A percentile compares a stretch with the other conserved stretches of the same genome.
phyloP scores from a whole-genome alignment of 2,113 vertebrate species.

The Verasper variegatus region DNA sequence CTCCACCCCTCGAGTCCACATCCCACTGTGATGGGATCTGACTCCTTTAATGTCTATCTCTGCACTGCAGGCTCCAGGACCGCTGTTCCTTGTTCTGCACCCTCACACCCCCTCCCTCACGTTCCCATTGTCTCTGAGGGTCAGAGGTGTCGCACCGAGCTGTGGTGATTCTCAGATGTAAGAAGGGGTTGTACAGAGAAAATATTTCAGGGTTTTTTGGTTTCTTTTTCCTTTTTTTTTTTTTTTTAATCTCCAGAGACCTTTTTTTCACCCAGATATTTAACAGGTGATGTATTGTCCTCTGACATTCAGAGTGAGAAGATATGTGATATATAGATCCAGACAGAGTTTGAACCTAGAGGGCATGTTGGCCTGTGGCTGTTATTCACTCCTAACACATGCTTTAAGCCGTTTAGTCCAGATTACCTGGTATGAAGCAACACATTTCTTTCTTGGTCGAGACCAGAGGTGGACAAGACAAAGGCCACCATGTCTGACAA shows the following conservation, averaged over 20 bases:
- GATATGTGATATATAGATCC: constrained; percentile 34
- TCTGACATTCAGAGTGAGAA: constrained; percentile 77
- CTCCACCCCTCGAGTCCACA: constrained; percentile 12
- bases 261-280: constrained; percentile 42
- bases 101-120: neutral
- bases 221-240: neutral
- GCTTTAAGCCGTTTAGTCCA: constrained; percentile 14
- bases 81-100: constrained; percentile 14
- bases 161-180: constrained; percentile 30
- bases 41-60: constrained; percentile 29
- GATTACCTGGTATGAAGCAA: constrained; percentile 28
- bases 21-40: constrained; percentile 35
- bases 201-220: constrained; percentile 51
- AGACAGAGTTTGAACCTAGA: constrained; percentile 22
- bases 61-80: constrained; percentile 59
- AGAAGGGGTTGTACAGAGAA: constrained; percentile 54
- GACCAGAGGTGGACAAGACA: constrained; percentile 40
- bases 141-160: constrained; percentile 11
- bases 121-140: constrained; percentile 11
- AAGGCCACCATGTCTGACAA: neutral
- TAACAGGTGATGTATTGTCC: constrained; percentile 55
- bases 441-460: constrained; percentile 21
- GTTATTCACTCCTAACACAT: neutral
- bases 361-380: constrained; percentile 25
- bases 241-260: constrained; percentile 38